Base-by-base conservation (phyloP, 2,797 vertebrate genomes). In the Myoxocephalus aenaeus region DNA sequence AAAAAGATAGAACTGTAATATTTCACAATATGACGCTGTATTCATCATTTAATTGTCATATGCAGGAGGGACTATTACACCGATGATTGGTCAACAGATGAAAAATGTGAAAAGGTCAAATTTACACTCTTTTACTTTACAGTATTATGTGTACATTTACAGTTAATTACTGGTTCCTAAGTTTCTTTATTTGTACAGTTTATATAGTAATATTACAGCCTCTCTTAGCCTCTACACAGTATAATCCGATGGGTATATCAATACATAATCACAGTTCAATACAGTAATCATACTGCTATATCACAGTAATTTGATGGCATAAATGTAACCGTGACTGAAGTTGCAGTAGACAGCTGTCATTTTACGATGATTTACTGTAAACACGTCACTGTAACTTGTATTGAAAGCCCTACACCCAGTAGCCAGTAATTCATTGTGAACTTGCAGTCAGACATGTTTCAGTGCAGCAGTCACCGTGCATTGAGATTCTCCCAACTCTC, bases 401-500 rank as follows among this genome's bases (percentile, higher is more conserved):
- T 8, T 59, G 14, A 59, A 29, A 46, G 56, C 17, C 17, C 32
- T 15, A 27, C 27, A 44, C 57, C 12, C 14, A n/a, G 66, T 29
- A 34, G 42, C 40, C 25, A 29, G 66, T 59, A 17, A 11, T 36
- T 59, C 44, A 34, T 44, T 48, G 27, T 36, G 22, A 34, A 70
- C 14, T 15, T 48, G 20, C 27, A 48, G 68, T 58, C 8, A 12
- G 44, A 70, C 29, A 48, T 34, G 48, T 38, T 48, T 46, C 54
- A 58, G 29, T 34, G 56, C 11, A 8, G 4, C 42, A 42, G 51
- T 79, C 56, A 36, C 42, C 69, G 46, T 65, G 53, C 50, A 34
- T 17, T 46, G 53, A 83, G 56, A 68, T 75, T 72, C 74, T 63
- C 57, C 18, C 34, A n/a, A 57, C 54, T 71, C 73, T 79, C 71